phyloP scores from a whole-genome alignment of 2,797 vertebrate genomes.

The Gallinago solitaria region DNA sequence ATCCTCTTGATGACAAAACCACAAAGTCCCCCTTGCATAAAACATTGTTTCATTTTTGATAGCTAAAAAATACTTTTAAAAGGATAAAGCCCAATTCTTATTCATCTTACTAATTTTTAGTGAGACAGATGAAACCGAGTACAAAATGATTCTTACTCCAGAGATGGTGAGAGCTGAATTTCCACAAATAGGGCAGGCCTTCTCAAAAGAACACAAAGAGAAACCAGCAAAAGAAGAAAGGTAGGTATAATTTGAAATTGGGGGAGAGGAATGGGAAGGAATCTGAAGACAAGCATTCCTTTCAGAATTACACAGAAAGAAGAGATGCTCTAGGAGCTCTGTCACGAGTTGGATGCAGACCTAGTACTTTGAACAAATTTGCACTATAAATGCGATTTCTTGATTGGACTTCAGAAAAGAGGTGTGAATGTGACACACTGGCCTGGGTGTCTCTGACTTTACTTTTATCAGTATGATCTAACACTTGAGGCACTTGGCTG shows the following conservation, averaged over 20 bases:
- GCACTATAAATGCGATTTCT: background rate
- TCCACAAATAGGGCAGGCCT: constrained; percentile 5
- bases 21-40: background rate
- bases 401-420: background rate
- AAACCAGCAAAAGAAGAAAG: constrained; percentile 25
- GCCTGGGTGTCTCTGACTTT: background rate
- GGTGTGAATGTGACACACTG: background rate
- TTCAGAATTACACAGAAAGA: background rate
- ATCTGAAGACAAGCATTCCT: background rate
- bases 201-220: background rate
- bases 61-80: background rate
- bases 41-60: background rate
- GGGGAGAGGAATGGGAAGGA: background rate
- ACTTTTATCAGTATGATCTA: background rate
- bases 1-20: background rate
- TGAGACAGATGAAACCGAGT: constrained; percentile 51
- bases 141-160: constrained; percentile 68
- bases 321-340: background rate
- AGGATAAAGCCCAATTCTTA: background rate
- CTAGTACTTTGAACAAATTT: background rate
- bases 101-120: constrained; percentile 62
- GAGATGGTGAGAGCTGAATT: constrained; percentile 79
- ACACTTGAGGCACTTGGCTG: background rate
- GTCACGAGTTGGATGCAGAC: background rate
- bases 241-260: constrained; percentile 27